Base-by-base conservation (phyloP, 2,797 vertebrate species). In the Luscinia luscinia region DNA sequence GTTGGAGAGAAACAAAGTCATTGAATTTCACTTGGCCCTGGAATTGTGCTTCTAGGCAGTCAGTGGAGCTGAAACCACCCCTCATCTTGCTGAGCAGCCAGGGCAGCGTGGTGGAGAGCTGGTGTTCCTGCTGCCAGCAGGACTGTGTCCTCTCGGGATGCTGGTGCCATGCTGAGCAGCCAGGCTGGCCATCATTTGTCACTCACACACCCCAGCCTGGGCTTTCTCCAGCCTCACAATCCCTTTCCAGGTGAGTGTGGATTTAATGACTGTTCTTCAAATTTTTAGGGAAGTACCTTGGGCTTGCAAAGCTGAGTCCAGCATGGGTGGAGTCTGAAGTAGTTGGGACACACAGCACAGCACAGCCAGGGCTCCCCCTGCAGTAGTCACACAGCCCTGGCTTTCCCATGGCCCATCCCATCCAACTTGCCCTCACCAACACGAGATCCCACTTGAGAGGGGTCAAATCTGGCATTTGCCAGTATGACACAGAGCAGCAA, bases 311-410 rank as follows among this genome's bases (percentile, higher is more conserved):
- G 58, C 72, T 23, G 28, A 67, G 62, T 80, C 46, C 57, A 58
- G 20, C 17, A 4, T 12, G n/a, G 40, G 9, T 40, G 23, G 61
- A 63, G 51, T 17, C 58, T 67, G 64, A 51, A 87, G 46, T 12
- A 17, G 14, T 0, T 1, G 1, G 66, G 32, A 23, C 15, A 5
- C 1, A 4, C 70, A 49, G 27, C 1, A 4, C 70, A 49, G 27
- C 48, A 68, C 61, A 80, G 1, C 30, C 15, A 11, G 77, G 55
- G 34, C 6, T 9, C 28, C 17, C 48, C 13, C 14, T 0, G 0
- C 26, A 20, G 16, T 10, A 20, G 0, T 30, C 0, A 0, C 63
- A 15, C 46, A 54, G 55, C 45, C 49, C 46, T 66, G n/a, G 41
- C 69, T 34, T 26, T 24, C 7, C 32, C 14, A 7, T 27, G 57